These are phyloP conservation scores for Phaenicophaeus curvirostris DNA, from an alignment of 2,797 vertebrate genomes.

Conservation along the genomic window DNA sequence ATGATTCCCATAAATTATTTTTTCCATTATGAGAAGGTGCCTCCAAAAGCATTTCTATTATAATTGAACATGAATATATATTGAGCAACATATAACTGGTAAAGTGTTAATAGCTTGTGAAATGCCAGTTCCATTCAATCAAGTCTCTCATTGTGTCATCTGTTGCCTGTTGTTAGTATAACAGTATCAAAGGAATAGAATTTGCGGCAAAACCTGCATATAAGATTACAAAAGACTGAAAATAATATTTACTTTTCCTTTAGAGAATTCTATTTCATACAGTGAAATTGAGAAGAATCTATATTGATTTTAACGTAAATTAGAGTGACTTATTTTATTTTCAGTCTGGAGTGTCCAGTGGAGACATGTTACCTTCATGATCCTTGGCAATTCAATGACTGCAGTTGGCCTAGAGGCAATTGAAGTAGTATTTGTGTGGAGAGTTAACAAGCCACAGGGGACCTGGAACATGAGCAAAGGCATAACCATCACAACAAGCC, in stretches of 20 bases:
- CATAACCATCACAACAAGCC: conserved; percentile 63
- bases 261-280: not conserved
- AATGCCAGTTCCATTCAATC: not conserved
- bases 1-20: not conserved
- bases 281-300: not conserved
- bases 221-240: not conserved
- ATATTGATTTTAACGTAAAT: not conserved
- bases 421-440: conserved; percentile 54
- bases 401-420: conserved; percentile 29
- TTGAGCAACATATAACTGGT: not conserved
- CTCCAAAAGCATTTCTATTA: not conserved
- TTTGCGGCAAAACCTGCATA: not conserved
- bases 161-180: not conserved
- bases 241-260: not conserved
- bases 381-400: conserved; percentile 20
- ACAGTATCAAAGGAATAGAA: not conserved
- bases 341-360: not conserved
- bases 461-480: conserved; percentile 64
- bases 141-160: not conserved
- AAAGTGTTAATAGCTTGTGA: not conserved
- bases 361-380: not conserved
- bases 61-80: not conserved
- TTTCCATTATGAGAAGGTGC: not conserved
- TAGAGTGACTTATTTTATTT: conserved; percentile 17
- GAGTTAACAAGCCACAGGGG: conserved; percentile 71